Evolutionary conservation across 2,888 invertebrate genomes (phyloP).

Genomic region (Epistrophe grossulariae): DNA sequence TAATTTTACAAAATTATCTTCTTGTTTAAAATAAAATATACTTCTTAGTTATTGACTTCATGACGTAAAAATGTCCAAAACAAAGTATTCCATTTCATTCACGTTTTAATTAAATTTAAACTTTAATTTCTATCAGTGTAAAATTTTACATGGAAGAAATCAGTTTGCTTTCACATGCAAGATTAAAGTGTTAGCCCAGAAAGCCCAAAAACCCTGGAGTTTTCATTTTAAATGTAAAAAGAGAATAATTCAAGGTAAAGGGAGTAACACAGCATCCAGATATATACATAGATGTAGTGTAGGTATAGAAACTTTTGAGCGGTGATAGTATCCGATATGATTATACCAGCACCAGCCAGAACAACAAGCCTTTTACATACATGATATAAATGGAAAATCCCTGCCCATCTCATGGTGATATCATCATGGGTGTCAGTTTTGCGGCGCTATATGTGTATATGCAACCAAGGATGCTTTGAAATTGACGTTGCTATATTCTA

Average conservation of each 20-base stretch:
- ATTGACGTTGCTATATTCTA: not conserved
- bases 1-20: no score
- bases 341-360: not conserved
- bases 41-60: no score
- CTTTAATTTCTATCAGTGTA: not conserved
- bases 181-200: conserved; percentile 18
- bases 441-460: not conserved
- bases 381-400: conserved; percentile 56
- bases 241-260: conserved; percentile 66
- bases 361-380: not conserved
- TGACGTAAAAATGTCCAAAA: no score
- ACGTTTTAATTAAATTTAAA: no score
- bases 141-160: not conserved
- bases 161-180: conserved; percentile 10
- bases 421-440: conserved; percentile 50
- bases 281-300: not conserved
- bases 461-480: not conserved
- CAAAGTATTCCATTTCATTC: no score
- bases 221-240: conserved; percentile 67
- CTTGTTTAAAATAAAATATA: no score
- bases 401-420: conserved; percentile 36
- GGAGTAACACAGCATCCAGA: conserved; percentile 1
- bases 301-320: not conserved
- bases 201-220: not conserved
- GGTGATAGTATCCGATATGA: conserved; percentile 7